phyloP scores from a whole-genome alignment of 2,797 vertebrate species.

The Hemitrygon akajei region DNA sequence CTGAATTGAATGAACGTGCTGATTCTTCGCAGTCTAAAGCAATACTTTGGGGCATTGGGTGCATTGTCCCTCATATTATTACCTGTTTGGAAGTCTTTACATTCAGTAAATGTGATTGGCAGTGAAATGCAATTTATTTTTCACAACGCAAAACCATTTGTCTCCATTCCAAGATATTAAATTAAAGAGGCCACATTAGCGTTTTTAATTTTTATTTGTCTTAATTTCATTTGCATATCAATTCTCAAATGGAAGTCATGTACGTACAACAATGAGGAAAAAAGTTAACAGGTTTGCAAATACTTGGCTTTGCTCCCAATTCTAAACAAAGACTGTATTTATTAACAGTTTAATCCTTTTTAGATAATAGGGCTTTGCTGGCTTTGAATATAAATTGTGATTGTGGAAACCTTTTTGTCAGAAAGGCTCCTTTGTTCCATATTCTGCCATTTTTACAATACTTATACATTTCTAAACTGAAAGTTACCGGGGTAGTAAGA shows the following conservation, averaged over 20 bases:
- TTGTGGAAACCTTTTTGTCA: neutral
- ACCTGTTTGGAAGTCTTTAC: neutral
- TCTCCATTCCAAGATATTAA: neutral
- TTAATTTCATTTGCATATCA: neutral
- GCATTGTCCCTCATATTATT: neutral
- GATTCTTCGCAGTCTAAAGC: neutral
- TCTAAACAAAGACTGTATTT: neutral
- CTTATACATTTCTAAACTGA: neutral
- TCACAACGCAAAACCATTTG: neutral
- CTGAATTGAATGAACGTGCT: neutral
- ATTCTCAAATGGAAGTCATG: neutral
- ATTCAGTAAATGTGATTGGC: neutral
- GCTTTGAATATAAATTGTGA: slow-evolving; percentile 7
- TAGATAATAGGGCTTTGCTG: neutral
- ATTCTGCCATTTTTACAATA: slow-evolving; percentile 1
- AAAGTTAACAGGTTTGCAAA: slow-evolving; percentile 9
- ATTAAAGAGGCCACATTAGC: neutral
- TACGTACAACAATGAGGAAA: neutral
- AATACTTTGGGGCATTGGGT: neutral
- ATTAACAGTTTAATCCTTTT: neutral
- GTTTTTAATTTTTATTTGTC: neutral
- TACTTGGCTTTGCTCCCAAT: neutral
- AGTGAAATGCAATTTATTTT: neutral
- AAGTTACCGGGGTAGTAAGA: neutral
- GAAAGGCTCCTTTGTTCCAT: neutral